Evolutionary conservation across 2,113 vertebrate genomes (phyloP).

Genomic region (Anolis carolinensis): DNA sequence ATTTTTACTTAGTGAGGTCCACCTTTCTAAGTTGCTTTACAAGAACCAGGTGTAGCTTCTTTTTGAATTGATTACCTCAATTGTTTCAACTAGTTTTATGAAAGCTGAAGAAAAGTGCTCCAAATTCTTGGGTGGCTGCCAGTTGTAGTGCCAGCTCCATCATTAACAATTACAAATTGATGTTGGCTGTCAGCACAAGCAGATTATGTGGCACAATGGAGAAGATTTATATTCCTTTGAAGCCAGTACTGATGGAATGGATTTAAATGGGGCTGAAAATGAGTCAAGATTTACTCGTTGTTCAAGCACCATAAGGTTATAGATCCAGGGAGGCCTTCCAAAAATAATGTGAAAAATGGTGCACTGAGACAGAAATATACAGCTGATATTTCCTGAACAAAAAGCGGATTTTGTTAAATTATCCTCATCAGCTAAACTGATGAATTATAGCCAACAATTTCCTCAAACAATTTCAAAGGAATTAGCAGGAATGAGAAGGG

Average conservation of each 20-base stretch:
- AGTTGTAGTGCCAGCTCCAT: constrained; percentile 39
- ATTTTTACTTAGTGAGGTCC: constrained; percentile 16
- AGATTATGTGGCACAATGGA: constrained; percentile 42
- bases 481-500: background rate
- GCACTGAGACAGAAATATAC: constrained; percentile 36
- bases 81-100: constrained; percentile 57
- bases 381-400: constrained; percentile 34
- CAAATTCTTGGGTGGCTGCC: constrained; percentile 50
- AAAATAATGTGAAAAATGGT: constrained; percentile 53
- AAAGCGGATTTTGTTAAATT: constrained; percentile 14
- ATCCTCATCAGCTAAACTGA: constrained; percentile 39
- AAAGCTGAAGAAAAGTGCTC: constrained; percentile 53
- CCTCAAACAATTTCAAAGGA: constrained; percentile 42
- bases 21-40: constrained; percentile 28
- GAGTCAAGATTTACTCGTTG: constrained; percentile 54
- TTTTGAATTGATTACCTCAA: constrained; percentile 46
- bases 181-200: constrained; percentile 36
- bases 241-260: constrained; percentile 57
- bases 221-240: constrained; percentile 60
- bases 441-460: constrained; percentile 27
- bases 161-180: constrained; percentile 63
- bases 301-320: constrained; percentile 50
- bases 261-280: constrained; percentile 60
- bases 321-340: constrained; percentile 26
- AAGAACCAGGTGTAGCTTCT: constrained; percentile 51